Base-by-base conservation (phyloP, 2,797 vertebrate species). In the Paratrypauchen microcephalus region DNA sequence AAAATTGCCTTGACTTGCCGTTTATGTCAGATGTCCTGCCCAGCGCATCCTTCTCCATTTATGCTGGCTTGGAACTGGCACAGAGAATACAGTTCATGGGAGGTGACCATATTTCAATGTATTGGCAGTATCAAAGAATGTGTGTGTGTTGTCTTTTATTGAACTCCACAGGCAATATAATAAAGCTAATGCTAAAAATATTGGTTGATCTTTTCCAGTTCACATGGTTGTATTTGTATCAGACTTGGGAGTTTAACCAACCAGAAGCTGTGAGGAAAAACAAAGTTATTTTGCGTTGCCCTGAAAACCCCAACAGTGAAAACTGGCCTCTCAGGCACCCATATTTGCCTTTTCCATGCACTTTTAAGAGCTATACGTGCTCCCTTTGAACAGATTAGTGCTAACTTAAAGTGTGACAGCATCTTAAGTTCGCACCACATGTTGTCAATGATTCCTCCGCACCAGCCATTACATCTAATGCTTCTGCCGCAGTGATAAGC, bases 321-420 rank as follows among this genome's bases (percentile, higher is more conserved):
- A 79, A 48, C 71, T 19, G 16, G 67, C 77, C 76, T 79, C 83
- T 67, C 75, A 57, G 65, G 68, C 75, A 36, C 79, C 77, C 71
- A 57, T 84, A 81, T 68, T 78, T 68, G n/a, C 67, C 65, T 69
- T 80, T 79, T 72, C 70, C 88, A 86, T 87, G 74, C 69, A 83
- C 84, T 88, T 92, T 89, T 72, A 86, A 90, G 85, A 89, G 93
- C 89, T 86, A 89, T 87, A 87, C 84, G 65, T 75, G 84, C 89
- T 91, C 87, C 86, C 93, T 95, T 94, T 96, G 93, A 95, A 93
- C 90, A 93, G 94, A 94, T 95, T 95, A 93, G 80, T 79, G 89
- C 88, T 93, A 93, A 94, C 86, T 95, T 94, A 94, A 95, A 96
- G 94, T 95, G 93, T 95, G 94, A 96, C 95, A 95, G 94, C 94